Evolutionary conservation across 1,140 invertebrate species (phyloP), one percentile per base, ranked within the genome.

Genomic region (Carcinoscorpius rotundicauda): DNA sequence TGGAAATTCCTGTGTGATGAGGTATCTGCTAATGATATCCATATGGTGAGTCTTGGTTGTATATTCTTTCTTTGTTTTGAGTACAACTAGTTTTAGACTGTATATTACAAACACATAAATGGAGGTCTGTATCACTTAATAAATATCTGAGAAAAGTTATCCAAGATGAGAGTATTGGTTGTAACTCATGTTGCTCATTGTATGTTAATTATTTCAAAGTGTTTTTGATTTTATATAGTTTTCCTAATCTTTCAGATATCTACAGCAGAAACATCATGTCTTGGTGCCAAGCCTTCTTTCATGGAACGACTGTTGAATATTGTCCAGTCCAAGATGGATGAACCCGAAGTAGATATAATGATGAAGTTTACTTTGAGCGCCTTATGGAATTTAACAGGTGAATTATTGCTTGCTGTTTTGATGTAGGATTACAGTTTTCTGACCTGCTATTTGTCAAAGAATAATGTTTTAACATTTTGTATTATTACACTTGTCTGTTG

Each of bases 361-460:
- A 81, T 90, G 73, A 88, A 88, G 73, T 90, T 90, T 72, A 88
- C 88, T 10, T 77, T 91, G 3, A 88, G 86, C 72, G 87, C 87
- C 51, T 76, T 91, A 4, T 91, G 88, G 88, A 91, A 91, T 78
- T 77, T 91, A 48, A 91, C 88, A 53, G 80, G 79, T 80, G 70
- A 76, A 56, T 74, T 75, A n/a, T 73, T 60, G 48, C 61, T 64
- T 58, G 56, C 64, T 64, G n/a, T 6, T 5, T 8, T 51, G n/a
- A 50, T 58, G 62, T 63, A 9, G 55, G 11, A 50, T 64, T 60
- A 49, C 53, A 56, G 51, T 63, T 57, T 62, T 62, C 53, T 68
- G 51, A 62, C 51, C 70, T 68, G 61, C 56, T 55, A 59, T 52
- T 64, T 11, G 50, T 52, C 53, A 6, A 49, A 49, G n/a, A 51